Conservation (phyloP, 2,113 vertebrate genomes). For the Aegotheles bennettii region DNA sequence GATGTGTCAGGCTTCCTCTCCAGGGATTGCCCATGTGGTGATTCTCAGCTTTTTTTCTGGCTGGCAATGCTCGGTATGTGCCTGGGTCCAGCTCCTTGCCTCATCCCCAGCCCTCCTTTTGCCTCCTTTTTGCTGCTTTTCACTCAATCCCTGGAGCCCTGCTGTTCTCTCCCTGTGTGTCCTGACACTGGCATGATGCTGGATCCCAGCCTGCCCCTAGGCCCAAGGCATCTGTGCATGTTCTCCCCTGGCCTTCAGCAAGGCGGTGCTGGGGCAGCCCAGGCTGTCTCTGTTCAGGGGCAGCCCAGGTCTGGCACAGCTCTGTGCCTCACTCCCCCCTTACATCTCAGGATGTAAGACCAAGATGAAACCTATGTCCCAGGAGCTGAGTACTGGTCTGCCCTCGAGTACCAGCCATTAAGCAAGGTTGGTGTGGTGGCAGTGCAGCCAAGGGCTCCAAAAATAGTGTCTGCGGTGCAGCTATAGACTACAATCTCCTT, state of each 20-base stretch:
- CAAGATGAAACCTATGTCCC: not conserved
- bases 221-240: not conserved
- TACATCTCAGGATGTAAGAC: not conserved
- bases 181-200: not conserved
- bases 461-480: rapidly evolving
- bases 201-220: not conserved
- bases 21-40: rapidly evolving
- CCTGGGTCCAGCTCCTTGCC: not conserved
- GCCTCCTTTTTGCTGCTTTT: not conserved
- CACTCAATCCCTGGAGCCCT: not conserved
- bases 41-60: not conserved
- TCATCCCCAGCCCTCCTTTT: not conserved
- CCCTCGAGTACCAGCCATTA: not conserved
- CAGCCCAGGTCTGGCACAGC: not conserved
- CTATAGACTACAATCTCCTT: not conserved
- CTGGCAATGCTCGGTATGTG: rapidly evolving
- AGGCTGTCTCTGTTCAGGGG: not conserved
- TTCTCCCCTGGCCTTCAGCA: not conserved
- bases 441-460: not conserved
- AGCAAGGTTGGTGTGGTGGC: not conserved
- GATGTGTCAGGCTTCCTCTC: not conserved
- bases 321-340: not conserved
- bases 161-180: not conserved
- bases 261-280: not conserved
- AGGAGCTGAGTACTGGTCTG: not conserved